Base-by-base conservation (phyloP, 2,113 vertebrate genomes). In the Oreamnos americanus region DNA sequence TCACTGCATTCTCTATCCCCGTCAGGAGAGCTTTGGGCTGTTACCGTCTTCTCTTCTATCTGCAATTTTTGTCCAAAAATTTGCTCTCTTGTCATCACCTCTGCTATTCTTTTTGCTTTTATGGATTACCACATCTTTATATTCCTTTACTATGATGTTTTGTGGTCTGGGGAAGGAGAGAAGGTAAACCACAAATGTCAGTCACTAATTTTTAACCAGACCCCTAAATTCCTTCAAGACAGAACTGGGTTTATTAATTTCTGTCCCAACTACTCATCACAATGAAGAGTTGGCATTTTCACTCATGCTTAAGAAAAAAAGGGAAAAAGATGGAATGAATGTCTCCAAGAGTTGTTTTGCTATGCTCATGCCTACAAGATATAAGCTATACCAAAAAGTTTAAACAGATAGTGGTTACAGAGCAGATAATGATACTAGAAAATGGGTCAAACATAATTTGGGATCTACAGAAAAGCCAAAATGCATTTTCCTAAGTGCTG, bases 401-500 rank as follows among this genome's bases (percentile, higher is more conserved):
- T 62, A 89, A 62, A 60, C 13, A 45, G 16, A 93, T 87, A 78
- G 86, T 43, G 86, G 91, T 62, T 71, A 39, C 33, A 93, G 28
- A 79, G 55, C 28, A 95, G 43, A 90, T 91, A 83, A 88, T 30
- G 76, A 39, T 76, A 43, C 87, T 67, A 95, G 60, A 53, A 96
- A 94, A 64, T 81, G 79, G 64, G 79, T 81, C 86, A 82, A 14
- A 90, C 58, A 43, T 57, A n/a, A 47, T 90, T 87, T 79, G n/a
- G 43, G 79, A 39, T 53, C 47, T 91, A 45, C 21, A 21, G 11
- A 82, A 96, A 91, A 86, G 87, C 9, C 84, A 82, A 91, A 95
- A 89, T 53, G 33, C 15, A 23, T 79, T 93, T 98, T 89, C 79
- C 95, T 92, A 87, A 93, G 49, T 55, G 87, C 51, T 53, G 5